Base-by-base conservation (phyloP, 37 sponge, comb jelly and placozoan species). In the Bolinopsis microptera region DNA sequence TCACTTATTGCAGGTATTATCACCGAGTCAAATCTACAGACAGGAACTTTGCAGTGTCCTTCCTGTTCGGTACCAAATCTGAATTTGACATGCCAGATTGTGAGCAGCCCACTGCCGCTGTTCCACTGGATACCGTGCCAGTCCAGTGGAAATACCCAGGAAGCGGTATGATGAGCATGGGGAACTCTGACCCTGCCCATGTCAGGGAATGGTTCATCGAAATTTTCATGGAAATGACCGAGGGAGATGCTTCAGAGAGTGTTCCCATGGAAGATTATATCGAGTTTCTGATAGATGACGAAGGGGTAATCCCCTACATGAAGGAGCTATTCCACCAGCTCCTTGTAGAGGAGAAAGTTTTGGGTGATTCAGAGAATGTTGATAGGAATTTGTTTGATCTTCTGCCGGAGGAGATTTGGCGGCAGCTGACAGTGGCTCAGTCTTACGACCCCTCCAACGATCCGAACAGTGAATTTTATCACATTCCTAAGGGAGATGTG, bases 71-170 rank as follows among this genome's bases (percentile, higher is more conserved):
- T 24, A 39, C 92, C 3, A 26, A 26, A 38, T 69, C 92, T 31
- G 68, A 69, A 9, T 94, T 94, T 32, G 22, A 35, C 22, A 72
- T 27, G 38, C 36, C 74, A 9, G 77, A 93, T 23, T 83, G 94
- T 93, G 70, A 69, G n/a, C 5, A 16, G 0, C 69, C 72, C n/a
- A 18, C 74, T 5, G 18, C 61, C 9, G 38, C 90, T 24, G 1
- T 23, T 0, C 83, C 82, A 13, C 82, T 93, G 0, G 24, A 27
- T 18, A 31, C 83, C 0, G 80, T 30, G 23, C 76, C 38, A 30
- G 37, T 94, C 1, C 33, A 74, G 38, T 94, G 94, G 94, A 67
- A 69, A 23, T 94, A 94, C 68, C 93, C 94, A 28, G 94, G 94
- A 27, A 69, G 75, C 22, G 94, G 94, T 2, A 40, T 69, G 74